These are phyloP conservation scores for Drosophila merina DNA, from an alignment of 2,888 invertebrate genomes.

Conservation along the genomic window DNA sequence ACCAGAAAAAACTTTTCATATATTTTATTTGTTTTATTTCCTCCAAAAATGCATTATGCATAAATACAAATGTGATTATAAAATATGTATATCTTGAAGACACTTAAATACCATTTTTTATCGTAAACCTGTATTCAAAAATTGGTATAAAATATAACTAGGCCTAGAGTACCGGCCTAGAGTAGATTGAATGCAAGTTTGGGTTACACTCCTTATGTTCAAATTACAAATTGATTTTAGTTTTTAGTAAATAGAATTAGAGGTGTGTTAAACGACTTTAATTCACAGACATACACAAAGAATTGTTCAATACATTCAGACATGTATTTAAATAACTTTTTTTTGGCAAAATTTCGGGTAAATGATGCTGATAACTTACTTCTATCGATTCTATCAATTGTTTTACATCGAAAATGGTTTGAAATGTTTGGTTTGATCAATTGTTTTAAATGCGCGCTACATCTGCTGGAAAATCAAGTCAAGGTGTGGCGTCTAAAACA, in stretches of 20 bases:
- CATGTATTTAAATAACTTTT: constrained; percentile 28
- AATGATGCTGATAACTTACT: constrained; percentile 22
- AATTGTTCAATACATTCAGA: constrained; percentile 13
- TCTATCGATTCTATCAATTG: constrained; percentile 13
- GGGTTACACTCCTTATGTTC: background rate
- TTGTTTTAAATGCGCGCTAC: constrained; percentile 17
- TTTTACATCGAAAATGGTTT: constrained; percentile 34
- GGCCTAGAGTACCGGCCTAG: background rate
- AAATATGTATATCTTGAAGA: constrained; percentile 36
- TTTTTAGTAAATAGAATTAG: background rate
- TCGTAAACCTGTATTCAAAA: constrained; percentile 38
- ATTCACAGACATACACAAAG: constrained; percentile 36
- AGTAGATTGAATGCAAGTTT: constrained; percentile 12
- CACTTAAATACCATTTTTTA: constrained; percentile 37
- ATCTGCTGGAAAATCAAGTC: constrained; percentile 16
- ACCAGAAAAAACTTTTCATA: background rate
- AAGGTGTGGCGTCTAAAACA: background rate
- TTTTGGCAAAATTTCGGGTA: constrained; percentile 27
- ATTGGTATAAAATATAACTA: constrained; percentile 29
- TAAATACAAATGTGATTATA: constrained; percentile 39
- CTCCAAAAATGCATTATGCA: constrained; percentile 34
- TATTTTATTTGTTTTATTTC: constrained; percentile 29
- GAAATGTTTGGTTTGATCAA: constrained; percentile 37
- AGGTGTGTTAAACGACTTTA: constrained; percentile 16
- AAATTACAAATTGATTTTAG: background rate